A percentile compares a stretch with the other conserved stretches of the same genome.
Evolutionary conservation across 2,113 vertebrate genomes (phyloP).

Genomic region (Amazona vittata): DNA sequence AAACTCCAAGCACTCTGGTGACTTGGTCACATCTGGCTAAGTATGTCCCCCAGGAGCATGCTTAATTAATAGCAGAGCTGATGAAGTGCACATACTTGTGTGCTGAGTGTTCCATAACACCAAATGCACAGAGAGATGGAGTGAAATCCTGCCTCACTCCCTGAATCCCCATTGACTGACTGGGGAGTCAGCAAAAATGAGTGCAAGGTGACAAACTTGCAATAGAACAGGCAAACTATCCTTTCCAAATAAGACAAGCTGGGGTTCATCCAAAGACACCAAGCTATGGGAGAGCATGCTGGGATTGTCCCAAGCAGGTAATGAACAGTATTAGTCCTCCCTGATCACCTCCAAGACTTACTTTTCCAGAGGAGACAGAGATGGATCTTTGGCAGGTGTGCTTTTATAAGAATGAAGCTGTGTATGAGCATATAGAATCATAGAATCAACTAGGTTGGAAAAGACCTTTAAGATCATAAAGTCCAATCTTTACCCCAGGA

Average conservation of each 20-base stretch:
- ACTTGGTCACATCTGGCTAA: constrained; percentile 56
- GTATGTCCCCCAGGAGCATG: background rate
- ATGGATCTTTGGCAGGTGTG: background rate
- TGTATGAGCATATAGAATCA: background rate
- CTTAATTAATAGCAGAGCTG: constrained; percentile 59
- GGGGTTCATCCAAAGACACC: background rate
- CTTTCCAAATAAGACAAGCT: background rate
- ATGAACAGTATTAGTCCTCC: background rate
- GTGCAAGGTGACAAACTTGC: background rate
- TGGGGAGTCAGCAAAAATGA: background rate
- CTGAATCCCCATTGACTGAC: background rate
- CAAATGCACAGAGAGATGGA: background rate
- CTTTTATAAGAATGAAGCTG: background rate
- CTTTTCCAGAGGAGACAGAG: background rate
- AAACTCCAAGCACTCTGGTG: constrained; percentile 10
- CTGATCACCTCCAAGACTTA: background rate
- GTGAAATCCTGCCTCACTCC: constrained; percentile 5
- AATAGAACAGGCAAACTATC: background rate
- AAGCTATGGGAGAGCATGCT: background rate
- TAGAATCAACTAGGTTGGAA: background rate
- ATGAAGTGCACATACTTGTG: constrained; percentile 40
- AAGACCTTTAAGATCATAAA: background rate
- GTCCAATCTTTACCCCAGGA: background rate
- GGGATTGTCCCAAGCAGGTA: background rate
- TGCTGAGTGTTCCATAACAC: constrained; percentile 61